Evolutionary conservation across 2,113 vertebrate species (phyloP).

Genomic region (Potamarius usumacintae): DNA sequence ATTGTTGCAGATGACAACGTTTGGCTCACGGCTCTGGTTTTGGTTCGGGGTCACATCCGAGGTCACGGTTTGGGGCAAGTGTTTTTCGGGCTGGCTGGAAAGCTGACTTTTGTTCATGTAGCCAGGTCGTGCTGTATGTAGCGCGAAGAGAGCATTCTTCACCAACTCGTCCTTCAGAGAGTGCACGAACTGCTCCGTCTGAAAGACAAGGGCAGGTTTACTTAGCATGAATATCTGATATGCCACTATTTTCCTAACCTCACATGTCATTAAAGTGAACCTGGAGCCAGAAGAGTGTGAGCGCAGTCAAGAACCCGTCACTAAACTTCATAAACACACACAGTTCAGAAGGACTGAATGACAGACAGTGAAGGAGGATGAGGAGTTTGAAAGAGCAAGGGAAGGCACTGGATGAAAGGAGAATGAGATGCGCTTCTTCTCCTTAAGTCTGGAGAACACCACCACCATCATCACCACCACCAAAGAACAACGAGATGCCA

Average conservation of each 20-base stretch:
- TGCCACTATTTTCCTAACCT: neutral
- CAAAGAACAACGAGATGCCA: conserved; percentile 73
- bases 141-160: conserved; percentile 88
- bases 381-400: neutral
- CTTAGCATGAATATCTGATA: conserved; percentile 22
- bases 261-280: conserved; percentile 5
- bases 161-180: conserved; percentile 94
- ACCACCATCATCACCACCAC: conserved; percentile 53
- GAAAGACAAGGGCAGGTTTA: conserved; percentile 36
- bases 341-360: conserved; percentile 52
- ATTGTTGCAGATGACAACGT: conserved; percentile 65
- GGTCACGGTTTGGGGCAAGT: conserved; percentile 27
- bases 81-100: conserved; percentile 37
- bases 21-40: conserved; percentile 34
- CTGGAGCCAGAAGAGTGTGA: neutral
- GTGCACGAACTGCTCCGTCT: conserved; percentile 95
- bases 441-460: conserved; percentile 53
- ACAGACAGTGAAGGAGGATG: neutral
- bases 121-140: conserved; percentile 87
- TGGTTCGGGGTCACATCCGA: neutral
- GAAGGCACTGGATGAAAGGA: conserved; percentile 21
- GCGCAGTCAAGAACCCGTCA: conserved; percentile 17
- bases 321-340: conserved; percentile 32
- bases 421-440: conserved; percentile 50
- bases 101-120: conserved; percentile 78